These are phyloP conservation scores for Hermetia illucens DNA, from an alignment of 1,140 invertebrate species.

Conservation along the genomic window DNA sequence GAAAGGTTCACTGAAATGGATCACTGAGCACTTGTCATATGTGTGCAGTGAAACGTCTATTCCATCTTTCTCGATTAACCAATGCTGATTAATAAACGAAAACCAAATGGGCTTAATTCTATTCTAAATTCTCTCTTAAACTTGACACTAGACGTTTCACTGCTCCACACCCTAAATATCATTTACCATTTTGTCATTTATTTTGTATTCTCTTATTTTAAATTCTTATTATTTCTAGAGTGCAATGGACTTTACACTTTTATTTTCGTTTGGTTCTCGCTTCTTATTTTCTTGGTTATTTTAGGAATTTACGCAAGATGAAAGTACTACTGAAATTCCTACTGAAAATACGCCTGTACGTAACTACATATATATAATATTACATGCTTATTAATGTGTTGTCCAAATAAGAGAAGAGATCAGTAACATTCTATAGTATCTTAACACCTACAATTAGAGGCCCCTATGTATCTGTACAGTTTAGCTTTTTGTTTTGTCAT, in stretches of 20 bases:
- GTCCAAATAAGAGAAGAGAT: background rate
- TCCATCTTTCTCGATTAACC: too few relatives aligned
- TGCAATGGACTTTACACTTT: background rate
- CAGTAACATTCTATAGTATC: background rate
- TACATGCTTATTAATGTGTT: background rate
- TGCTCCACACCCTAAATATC: too few relatives aligned
- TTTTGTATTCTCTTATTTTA: slow-evolving; percentile 14
- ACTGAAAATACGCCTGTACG: slow-evolving; percentile 31
- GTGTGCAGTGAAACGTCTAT: too few relatives aligned
- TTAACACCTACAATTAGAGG: too few relatives aligned
- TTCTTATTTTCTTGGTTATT: slow-evolving; percentile 3
- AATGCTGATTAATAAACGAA: too few relatives aligned
- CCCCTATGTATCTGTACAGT: too few relatives aligned
- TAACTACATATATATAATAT: slow-evolving; percentile 12
- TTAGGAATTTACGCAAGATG: slow-evolving; percentile 1
- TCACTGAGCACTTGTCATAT: too few relatives aligned
- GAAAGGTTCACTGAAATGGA: too few relatives aligned
- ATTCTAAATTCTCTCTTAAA: too few relatives aligned
- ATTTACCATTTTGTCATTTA: slow-evolving; percentile 12
- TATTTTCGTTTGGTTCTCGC: background rate
- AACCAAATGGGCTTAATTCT: too few relatives aligned
- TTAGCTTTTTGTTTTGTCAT: background rate
- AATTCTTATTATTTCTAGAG: background rate
- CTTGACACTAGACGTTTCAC: too few relatives aligned
- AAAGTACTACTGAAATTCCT: background rate